These are phyloP conservation scores for Agriotes lineatus DNA, from an alignment of 2,888 invertebrate genomes.

Conservation along the genomic window DNA sequence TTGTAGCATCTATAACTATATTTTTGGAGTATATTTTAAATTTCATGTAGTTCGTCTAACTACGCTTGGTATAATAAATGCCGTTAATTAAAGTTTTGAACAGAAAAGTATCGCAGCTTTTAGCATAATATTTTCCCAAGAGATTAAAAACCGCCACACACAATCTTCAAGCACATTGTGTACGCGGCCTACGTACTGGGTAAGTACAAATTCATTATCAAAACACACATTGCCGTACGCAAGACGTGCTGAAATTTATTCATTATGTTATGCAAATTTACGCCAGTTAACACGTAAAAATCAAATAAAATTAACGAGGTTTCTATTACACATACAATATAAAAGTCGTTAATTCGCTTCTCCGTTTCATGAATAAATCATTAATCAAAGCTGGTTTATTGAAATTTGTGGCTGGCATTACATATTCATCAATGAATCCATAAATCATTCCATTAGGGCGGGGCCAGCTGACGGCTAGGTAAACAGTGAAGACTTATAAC, in stretches of 20 bases:
- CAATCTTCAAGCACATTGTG: too few relatives aligned
- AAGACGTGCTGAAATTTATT: constrained; percentile 22
- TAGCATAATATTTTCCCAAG: too few relatives aligned
- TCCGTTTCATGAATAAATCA: constrained; percentile 48
- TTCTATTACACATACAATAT: constrained; percentile 40
- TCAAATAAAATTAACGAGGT: constrained; percentile 47
- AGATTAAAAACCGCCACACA: too few relatives aligned
- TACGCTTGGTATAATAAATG: too few relatives aligned
- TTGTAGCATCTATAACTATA: too few relatives aligned
- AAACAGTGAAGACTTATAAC: constrained; percentile 50
- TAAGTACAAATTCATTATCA: too few relatives aligned
- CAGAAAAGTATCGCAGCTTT: too few relatives aligned
- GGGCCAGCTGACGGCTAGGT: constrained; percentile 56
- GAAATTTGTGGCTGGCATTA: constrained; percentile 64
- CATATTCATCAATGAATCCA: constrained; percentile 63
- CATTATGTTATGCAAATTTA: constrained; percentile 32
- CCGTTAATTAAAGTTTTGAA: too few relatives aligned
- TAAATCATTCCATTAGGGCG: constrained; percentile 61
- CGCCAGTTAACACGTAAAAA: constrained; percentile 43
- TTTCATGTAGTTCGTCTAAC: too few relatives aligned
- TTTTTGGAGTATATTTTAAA: too few relatives aligned
- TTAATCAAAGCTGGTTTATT: constrained; percentile 63
- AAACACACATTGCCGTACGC: too few relatives aligned
- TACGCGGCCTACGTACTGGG: too few relatives aligned
- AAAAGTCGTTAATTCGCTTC: constrained; percentile 36